A percentile compares a stretch with the other conserved stretches of the same genome.
Evolutionary conservation across 1,140 invertebrate species (phyloP).

Genomic region (Varroa destructor): DNA sequence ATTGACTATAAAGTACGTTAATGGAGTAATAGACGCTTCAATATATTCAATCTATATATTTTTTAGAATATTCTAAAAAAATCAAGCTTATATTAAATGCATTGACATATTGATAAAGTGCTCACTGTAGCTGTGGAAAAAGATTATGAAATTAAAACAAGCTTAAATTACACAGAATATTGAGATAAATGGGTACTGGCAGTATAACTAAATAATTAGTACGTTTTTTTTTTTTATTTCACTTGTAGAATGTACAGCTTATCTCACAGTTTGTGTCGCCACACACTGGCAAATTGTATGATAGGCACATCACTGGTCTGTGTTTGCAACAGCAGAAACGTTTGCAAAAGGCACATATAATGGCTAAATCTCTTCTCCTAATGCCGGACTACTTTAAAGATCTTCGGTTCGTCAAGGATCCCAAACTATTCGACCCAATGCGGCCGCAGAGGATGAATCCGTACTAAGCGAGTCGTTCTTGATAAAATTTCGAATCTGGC

Average conservation of each 20-base stretch:
- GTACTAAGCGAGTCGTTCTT: background rate
- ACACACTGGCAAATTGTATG: slow-evolving; percentile 78
- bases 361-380: background rate
- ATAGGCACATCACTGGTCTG: slow-evolving; percentile 71
- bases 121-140: too few relatives aligned
- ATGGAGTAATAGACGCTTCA: background rate
- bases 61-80: background rate
- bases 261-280: slow-evolving; percentile 89
- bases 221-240: background rate
- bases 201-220: too few relatives aligned
- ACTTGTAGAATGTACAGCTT: slow-evolving; percentile 61
- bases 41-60: slow-evolving; percentile 5
- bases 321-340: slow-evolving; percentile 58
- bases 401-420: background rate
- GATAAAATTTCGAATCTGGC: too few relatives aligned
- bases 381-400: slow-evolving; percentile 1
- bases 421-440: slow-evolving; percentile 5
- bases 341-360: slow-evolving; percentile 43
- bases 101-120: too few relatives aligned
- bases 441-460: slow-evolving; percentile 12
- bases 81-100: background rate
- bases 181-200: too few relatives aligned
- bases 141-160: too few relatives aligned
- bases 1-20: slow-evolving; percentile 20
- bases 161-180: too few relatives aligned